Base-by-base conservation (phyloP, 2,797 vertebrate genomes). In the Characodon lateralis region DNA sequence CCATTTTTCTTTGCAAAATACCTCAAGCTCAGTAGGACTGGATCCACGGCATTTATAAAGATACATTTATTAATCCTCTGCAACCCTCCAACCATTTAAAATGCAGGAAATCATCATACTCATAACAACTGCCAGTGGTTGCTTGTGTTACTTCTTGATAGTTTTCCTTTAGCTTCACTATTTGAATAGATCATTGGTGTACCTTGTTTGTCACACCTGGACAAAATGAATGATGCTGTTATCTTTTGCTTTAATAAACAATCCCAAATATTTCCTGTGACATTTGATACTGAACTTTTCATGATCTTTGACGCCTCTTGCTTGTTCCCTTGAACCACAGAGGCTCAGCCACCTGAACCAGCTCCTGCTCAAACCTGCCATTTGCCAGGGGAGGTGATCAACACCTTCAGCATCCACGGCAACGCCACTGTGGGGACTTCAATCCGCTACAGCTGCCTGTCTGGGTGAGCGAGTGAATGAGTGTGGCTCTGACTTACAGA, bases 401-500 rank as follows among this genome's bases (percentile, higher is more conserved):
- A 85, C 88, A 89, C 89, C 78, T 93, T 95, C 84, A 91, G 86
- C 83, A 88, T 95, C 82, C 81, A 90, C 74, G 95, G 95, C 28
- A 89, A 89, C 20, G 88, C 89, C 58, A 71, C 87, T 8, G 85
- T 87, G 22, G 95, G 89, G 80, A 89, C 92, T 2, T 90, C 88
- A 79, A 91, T 96, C 83, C 89, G 65, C 80, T 96, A 96, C 90
- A 92, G 91, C 82, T 96, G 96, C 91, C 83, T 90, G 81, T 91
- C 91, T 72, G 95, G 96, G 96, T 96, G 82, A 95, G 96, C 96
- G 82, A 96, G 95, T 78, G 83, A 95, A 96, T 96, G 82, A 96
- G 95, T 76, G 83, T 77, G 85, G 77, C 76, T 77, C 72, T 77
- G 81, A 81, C 73, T 89, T 76, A 74, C 26, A n/a, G 69, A 89